These are phyloP conservation scores for Hyposmocoma kahamanoa DNA, from an alignment of 1,140 invertebrate species.

Conservation along the genomic window DNA sequence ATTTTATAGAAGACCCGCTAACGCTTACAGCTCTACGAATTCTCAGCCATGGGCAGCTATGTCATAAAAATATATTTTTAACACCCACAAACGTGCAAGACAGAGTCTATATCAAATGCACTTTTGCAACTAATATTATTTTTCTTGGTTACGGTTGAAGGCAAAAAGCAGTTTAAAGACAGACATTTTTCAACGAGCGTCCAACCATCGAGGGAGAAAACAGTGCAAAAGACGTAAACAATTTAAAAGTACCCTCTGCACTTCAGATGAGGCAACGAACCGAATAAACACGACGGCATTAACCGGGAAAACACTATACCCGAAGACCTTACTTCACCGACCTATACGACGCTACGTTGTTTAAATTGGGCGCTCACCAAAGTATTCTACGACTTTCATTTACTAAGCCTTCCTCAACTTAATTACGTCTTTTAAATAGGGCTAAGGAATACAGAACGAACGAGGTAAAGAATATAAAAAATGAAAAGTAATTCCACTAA, in stretches of 20 bases:
- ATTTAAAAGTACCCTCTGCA: conserved; percentile 42
- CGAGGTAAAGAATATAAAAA: conserved; percentile 18
- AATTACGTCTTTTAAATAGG: conserved; percentile 17
- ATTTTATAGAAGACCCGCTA: conserved; percentile 14
- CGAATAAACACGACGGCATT: conserved; percentile 37
- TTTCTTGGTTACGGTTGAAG: no score
- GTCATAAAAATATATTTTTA: no score
- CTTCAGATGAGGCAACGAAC: conserved; percentile 39
- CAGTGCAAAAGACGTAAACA: conserved; percentile 42
- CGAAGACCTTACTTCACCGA: conserved; percentile 8
- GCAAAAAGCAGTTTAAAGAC: conserved; percentile 21
- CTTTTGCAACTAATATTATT: no score
- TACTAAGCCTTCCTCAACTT: conserved; percentile 11
- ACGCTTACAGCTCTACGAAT: conserved; percentile 11
- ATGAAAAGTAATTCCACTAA: conserved; percentile 8
- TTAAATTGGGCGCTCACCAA: conserved; percentile 19
- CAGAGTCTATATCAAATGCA: no score
- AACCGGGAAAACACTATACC: conserved; percentile 26
- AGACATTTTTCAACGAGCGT: conserved; percentile 21
- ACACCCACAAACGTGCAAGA: no score
- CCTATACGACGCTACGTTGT: conserved; percentile 17
- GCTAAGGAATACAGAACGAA: conserved; percentile 15
- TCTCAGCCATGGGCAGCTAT: no score
- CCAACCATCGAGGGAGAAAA: conserved; percentile 20
- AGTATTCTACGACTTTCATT: conserved; percentile 4